Percentiles rank a stretch among this genome's conserved stretches.
Conservation (phyloP, 1,140 invertebrate species). For the Drosophila persimilis region DNA sequence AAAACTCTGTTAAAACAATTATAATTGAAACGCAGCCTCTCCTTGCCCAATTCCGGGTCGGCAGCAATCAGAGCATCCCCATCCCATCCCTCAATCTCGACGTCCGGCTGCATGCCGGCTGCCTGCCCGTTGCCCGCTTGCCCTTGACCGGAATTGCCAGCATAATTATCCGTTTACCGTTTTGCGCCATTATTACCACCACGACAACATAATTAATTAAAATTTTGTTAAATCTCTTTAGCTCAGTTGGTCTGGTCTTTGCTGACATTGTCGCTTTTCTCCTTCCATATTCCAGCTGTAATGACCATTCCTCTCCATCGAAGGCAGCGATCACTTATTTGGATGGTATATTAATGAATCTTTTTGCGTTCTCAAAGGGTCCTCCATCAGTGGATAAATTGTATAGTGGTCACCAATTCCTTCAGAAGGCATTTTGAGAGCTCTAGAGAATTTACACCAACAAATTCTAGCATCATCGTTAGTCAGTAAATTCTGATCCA, state of each 20-base stretch:
- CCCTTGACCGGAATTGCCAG: constrained; percentile 60
- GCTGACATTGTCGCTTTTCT: too few relatives aligned
- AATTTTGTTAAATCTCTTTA: constrained; percentile 52
- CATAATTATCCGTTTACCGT: constrained; percentile 72
- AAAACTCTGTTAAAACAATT: constrained; percentile 69
- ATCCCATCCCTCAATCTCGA: constrained; percentile 20
- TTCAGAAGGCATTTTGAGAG: too few relatives aligned
- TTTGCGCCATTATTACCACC: constrained; percentile 62
- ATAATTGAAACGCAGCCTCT: constrained; percentile 51
- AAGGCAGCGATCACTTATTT: too few relatives aligned
- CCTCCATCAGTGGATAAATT: too few relatives aligned
- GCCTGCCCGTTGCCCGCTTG: neutral
- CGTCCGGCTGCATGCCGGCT: constrained; percentile 1
- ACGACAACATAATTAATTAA: constrained; percentile 71
- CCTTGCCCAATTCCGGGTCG: constrained; percentile 11
- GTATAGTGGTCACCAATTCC: too few relatives aligned
- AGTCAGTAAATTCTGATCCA: too few relatives aligned
- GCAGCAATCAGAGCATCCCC: constrained; percentile 16
- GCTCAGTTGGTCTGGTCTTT: constrained; percentile 17
- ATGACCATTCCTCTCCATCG: too few relatives aligned
- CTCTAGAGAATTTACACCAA: too few relatives aligned
- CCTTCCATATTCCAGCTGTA: too few relatives aligned
- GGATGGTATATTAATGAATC: too few relatives aligned
- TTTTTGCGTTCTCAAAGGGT: too few relatives aligned
- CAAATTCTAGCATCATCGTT: too few relatives aligned